Evolutionary conservation across 2,113 vertebrate species (phyloP).

Genomic region (Picathartes gymnocephalus): DNA sequence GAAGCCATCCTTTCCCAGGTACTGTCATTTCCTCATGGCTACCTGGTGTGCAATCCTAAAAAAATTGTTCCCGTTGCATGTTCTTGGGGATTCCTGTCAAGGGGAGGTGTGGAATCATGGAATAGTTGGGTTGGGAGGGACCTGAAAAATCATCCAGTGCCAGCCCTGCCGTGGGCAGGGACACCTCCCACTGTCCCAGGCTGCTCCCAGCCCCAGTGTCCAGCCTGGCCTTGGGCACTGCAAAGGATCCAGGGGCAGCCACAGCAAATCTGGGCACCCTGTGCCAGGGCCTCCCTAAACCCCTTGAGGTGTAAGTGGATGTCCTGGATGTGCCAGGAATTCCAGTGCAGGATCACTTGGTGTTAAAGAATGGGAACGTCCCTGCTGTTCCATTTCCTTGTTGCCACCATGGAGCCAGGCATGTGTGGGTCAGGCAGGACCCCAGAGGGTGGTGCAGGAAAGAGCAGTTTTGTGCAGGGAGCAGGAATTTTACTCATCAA

Average conservation of each 20-base stretch:
- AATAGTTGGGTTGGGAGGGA: neutral
- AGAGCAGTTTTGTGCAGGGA: neutral
- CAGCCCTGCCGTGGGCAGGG: neutral
- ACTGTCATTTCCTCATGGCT: neutral
- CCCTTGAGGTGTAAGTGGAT: neutral
- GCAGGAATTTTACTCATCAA: neutral
- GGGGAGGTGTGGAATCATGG: neutral
- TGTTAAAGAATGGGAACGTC: neutral
- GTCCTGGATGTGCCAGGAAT: neutral
- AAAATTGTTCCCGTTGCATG: neutral
- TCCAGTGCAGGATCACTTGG: neutral
- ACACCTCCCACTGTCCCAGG: neutral
- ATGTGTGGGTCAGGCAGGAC: neutral
- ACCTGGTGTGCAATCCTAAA: accelerated
- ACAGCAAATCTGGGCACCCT: neutral
- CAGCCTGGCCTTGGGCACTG: neutral
- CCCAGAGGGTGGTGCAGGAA: neutral
- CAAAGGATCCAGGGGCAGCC: neutral
- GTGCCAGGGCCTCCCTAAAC: neutral
- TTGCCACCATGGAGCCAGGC: neutral
- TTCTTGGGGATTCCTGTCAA: neutral
- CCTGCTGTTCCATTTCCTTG: neutral
- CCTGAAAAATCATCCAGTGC: accelerated
- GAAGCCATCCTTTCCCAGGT: conserved; percentile 94
- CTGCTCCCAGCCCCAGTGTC: neutral